Conservation (phyloP, 2,888 invertebrate genomes). For the Meganola albula region DNA sequence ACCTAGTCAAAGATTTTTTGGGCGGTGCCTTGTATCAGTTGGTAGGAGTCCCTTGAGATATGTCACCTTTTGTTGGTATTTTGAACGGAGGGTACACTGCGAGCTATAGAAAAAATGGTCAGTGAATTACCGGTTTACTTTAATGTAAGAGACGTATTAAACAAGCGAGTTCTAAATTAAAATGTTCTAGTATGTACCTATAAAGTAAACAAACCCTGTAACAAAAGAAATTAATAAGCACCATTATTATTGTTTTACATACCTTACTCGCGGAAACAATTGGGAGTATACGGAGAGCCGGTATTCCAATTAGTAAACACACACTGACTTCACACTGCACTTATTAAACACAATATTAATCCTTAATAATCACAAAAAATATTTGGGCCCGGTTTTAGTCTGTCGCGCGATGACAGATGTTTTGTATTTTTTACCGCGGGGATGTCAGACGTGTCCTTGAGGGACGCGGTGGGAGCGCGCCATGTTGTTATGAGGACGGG, state of each 20-base stretch:
- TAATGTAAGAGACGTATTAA: too few relatives aligned
- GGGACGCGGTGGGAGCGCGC: constrained; percentile 48
- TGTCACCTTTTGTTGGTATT: too few relatives aligned
- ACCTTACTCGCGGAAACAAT: constrained; percentile 63
- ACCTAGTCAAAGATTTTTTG: too few relatives aligned
- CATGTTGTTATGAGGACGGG: constrained; percentile 66
- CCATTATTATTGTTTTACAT: constrained; percentile 48
- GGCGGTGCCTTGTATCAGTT: too few relatives aligned
- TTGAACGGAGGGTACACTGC: too few relatives aligned
- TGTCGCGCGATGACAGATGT: constrained; percentile 26
- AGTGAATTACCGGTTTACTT: too few relatives aligned
- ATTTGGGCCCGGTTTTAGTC: constrained; percentile 26
- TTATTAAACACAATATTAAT: constrained; percentile 26
- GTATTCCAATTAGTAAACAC: constrained; percentile 51
- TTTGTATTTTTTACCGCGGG: constrained; percentile 49
- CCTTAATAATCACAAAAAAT: constrained; percentile 31
- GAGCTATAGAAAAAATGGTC: too few relatives aligned
- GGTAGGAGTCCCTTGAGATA: too few relatives aligned
- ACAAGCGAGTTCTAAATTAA: too few relatives aligned
- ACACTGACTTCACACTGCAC: constrained; percentile 45
- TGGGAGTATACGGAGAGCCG: constrained; percentile 38
- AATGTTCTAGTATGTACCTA: too few relatives aligned
- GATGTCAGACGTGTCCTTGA: constrained; percentile 66
- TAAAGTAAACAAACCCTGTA: constrained; percentile 22
- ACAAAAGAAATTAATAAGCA: constrained; percentile 23